Base-by-base conservation (phyloP, 1,140 invertebrate genomes). In the Amphibalanus amphitrite region DNA sequence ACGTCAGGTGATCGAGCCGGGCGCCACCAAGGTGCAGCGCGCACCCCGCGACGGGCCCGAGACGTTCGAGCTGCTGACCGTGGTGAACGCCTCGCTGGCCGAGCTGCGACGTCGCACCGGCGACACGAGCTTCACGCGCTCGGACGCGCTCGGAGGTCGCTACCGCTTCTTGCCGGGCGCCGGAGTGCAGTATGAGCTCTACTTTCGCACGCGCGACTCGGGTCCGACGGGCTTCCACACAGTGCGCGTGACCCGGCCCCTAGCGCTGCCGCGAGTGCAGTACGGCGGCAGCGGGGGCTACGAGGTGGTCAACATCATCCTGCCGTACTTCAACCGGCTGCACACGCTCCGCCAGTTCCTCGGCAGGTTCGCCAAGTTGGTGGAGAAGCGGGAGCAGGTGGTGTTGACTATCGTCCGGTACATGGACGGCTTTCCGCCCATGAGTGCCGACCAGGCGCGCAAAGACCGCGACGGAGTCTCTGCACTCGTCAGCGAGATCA, bases 161-260 rank as follows among this genome's bases (percentile, higher is more conserved):
- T 91, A 89, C 76, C 82, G 89, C 67, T 85, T 84, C 0, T 88
- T 90, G 68, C 88, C 88, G 1, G 88, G 87, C 0, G 87, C 87
- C 0, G 89, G 89, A 0, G 88, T 88, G 0, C 89, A 91, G 73
- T 91, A 90, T 77, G 89, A 92, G 76, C 80, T 91, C 72, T 90
- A 88, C 77, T 91, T 90, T 77, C 82, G 85, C 75, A 86, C 77
- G 25, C 71, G 74, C 10, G 47, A 74, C 28, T 20, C 29, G 29
- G 28, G 28, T 25, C 28, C 28, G 23, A 6, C 13, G 13, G 29
- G 47, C 20, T 28, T 59, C 38, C 33, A 70, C 28, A 40, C 30
- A n/a, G 28, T 70, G 28, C 69, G 26, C n/a, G 13, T 29, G 28
- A 8, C 33, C 25, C 30, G 10, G 20, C 30, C 6, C n/a, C 26